phyloP scores from a whole-genome alignment of 2,113 vertebrate genomes.

The Uria lomvia region DNA sequence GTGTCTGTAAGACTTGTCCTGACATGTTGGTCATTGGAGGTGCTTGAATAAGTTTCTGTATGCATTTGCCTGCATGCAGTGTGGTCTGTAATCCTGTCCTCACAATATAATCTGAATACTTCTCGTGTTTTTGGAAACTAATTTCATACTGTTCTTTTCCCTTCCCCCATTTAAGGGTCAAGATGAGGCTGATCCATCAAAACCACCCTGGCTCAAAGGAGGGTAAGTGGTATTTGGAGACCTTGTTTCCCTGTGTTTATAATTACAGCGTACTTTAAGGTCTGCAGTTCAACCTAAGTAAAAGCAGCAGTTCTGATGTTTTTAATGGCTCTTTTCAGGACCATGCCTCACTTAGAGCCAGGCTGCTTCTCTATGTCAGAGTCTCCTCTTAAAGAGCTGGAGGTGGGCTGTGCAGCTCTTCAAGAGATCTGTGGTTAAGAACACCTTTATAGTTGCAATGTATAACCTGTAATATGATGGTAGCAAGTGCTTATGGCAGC shows the following conservation, averaged over 20 bases:
- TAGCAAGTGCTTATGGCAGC: not conserved
- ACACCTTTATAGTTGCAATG: not conserved
- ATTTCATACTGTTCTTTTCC: not conserved
- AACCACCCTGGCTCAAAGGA: constrained; percentile 88
- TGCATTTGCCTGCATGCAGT: constrained; percentile 36
- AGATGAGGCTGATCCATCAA: constrained; percentile 78
- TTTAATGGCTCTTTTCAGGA: not conserved
- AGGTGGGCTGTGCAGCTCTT: not conserved
- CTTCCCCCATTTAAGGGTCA: constrained; percentile 67
- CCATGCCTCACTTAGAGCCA: not conserved
- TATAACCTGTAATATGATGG: not conserved
- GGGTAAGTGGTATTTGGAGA: constrained; percentile 79
- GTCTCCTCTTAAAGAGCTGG: not conserved
- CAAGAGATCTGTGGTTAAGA: not conserved
- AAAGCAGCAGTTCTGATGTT: not conserved
- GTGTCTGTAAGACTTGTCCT: not conserved
- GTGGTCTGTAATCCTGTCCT: not conserved
- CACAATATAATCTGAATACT: not conserved
- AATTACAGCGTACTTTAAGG: not conserved
- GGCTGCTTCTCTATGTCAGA: not conserved
- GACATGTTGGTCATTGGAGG: not conserved
- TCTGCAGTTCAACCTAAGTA: not conserved
- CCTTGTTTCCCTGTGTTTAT: not conserved
- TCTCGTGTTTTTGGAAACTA: not conserved
- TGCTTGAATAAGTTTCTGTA: not conserved